Percentiles rank a stretch among this genome's conserved stretches.
These are phyloP conservation scores for Malthinus seriepunctatus DNA, from an alignment of 2,888 invertebrate species.

Conservation along the genomic window DNA sequence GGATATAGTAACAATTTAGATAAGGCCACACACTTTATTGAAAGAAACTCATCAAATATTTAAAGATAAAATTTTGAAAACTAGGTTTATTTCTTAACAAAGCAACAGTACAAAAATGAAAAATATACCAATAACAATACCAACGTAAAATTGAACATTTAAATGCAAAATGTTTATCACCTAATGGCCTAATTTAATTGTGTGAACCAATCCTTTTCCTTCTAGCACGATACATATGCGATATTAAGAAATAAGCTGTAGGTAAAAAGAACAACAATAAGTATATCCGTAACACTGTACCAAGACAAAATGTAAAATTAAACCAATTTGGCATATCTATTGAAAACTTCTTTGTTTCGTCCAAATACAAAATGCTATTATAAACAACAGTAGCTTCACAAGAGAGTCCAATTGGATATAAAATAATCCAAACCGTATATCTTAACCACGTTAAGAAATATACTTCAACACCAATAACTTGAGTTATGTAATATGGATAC, in stretches of 20 bases:
- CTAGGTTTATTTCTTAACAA: no score
- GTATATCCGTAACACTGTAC: constrained; percentile 66
- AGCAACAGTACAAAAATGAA: no score
- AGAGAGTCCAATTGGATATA: constrained; percentile 88
- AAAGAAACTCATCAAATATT: no score
- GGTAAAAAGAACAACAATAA: constrained; percentile 76
- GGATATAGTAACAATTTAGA: no score
- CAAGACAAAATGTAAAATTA: constrained; percentile 63
- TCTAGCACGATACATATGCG: constrained; percentile 80
- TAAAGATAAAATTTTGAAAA: no score
- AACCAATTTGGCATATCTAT: constrained; percentile 79
- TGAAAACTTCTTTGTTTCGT: constrained; percentile 78
- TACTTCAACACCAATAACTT: constrained; percentile 74
- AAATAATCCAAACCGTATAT: constrained; percentile 90
- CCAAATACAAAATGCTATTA: constrained; percentile 86
- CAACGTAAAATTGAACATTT: neutral
- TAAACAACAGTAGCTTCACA: constrained; percentile 83
- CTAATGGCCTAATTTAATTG: neutral
- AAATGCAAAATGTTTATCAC: neutral
- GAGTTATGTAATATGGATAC: constrained; percentile 90
- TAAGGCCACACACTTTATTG: no score
- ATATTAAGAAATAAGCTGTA: constrained; percentile 77
- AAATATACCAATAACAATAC: no score
- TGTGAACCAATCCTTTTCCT: constrained; percentile 62
- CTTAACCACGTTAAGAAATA: constrained; percentile 86